Evolutionary conservation across 1,140 invertebrate species (phyloP), one percentile per base, ranked within the genome.

Genomic region (Anastrepha obliqua): DNA sequence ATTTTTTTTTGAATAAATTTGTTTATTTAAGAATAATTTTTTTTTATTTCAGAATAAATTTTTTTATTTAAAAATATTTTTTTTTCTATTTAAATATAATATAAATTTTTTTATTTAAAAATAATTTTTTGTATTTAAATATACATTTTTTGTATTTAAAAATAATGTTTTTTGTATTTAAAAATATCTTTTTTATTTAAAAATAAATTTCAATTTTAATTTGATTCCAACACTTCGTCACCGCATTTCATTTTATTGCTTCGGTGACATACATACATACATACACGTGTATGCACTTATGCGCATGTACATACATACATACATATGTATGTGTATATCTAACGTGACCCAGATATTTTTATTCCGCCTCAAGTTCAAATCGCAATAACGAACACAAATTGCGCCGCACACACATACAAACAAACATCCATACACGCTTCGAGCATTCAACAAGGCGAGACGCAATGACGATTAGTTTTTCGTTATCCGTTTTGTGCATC

Each of bases 261-360:
- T 74, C 70, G 70, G 17, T 8, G 70, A 29, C 70, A 74, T 13
- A 81, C 20, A 55, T 55, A 55, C 39, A 51, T 29, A 9, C 2
- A 47, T 44, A 47, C 17, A 47, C 15, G 5, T 42, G 15, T n/a
- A 62, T n/a, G 60, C 15, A 62, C 60, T 17, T 62, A 62, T 62
- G 60, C 15, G 15, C 29, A 29, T 29, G 29, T 29, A 47, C 64
- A 74, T 39, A 67, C 44, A 74, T 13, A 9, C 47, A 81, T 42
- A 55, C 51, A 55, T 81, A 13, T 9, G 29, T 29, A 29, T 29
- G 29, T 29, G 29, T 29, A 29, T 29, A 29, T 29, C 29, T 29
- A 81, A 55, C 7, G 74, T 81, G 47, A 81, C 74, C 74, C 74
- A 81, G 74, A 81, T 81, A 81, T 55, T 81, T 81, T 81, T n/a